Conservation (phyloP, 2,113 vertebrate species). For the Tetrao urogallus region DNA sequence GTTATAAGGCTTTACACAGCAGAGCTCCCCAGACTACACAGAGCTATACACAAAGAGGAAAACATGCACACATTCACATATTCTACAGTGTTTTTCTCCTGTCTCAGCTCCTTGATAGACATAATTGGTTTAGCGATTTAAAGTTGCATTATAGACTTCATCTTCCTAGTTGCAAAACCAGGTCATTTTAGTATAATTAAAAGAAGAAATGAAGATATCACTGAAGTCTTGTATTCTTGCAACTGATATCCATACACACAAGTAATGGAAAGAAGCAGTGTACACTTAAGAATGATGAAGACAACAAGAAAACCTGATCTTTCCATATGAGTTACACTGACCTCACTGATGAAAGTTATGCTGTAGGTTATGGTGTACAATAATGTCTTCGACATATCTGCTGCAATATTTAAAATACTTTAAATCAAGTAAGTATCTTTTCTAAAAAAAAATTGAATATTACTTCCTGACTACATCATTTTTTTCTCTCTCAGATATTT, state of each 20-base stretch:
- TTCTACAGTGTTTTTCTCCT: fast-evolving
- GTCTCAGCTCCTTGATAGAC: background rate
- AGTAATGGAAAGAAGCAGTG: background rate
- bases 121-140: background rate
- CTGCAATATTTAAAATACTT: background rate
- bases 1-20: background rate
- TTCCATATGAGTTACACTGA: background rate
- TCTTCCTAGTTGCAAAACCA: background rate
- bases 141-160: background rate
- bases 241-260: background rate
- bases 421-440: background rate
- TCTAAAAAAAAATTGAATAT: background rate
- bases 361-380: background rate
- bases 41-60: fast-evolving
- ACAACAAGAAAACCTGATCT: background rate
- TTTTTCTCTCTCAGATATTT: background rate
- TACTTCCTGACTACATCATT: background rate
- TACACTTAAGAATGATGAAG: background rate
- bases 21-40: fast-evolving
- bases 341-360: background rate
- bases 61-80: fast-evolving
- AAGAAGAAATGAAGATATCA: background rate
- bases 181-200: background rate
- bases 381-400: background rate
- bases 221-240: background rate